Base-by-base conservation (phyloP, 2,113 vertebrate species). In the Catharus fuscescens region DNA sequence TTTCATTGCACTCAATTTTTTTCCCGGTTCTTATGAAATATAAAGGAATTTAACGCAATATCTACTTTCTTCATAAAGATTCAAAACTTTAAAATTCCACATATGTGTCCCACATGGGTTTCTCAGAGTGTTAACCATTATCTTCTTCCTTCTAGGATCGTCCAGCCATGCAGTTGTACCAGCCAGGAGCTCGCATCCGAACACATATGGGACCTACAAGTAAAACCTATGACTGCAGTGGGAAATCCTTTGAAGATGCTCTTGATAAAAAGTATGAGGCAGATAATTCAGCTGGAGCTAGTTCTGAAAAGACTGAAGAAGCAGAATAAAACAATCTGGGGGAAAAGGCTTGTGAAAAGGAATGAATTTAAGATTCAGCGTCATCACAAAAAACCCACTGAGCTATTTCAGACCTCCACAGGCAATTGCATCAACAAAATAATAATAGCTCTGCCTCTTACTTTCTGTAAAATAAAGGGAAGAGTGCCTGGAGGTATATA, bases 101-200 rank as follows among this genome's bases (percentile, higher is more conserved):
- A 2, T 38, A 8, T 5, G 18, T 77, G 24, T 70, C 69, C 50
- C 69, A 10, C 31, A 3, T 17, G 5, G 31, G 25, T 93, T 90
- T 88, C 65, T 80, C 67, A 28, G 85, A 24, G 80, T 14, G 2
- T 73, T 96, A 92, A 97, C 88, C 70, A 9, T 47, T 40, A 17
- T 91, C 81, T 97, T 61, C 86, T 96, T 95, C 70, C 94, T 77
- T 82, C 95, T 80, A 99, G 99, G 99, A 99, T 95, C 98, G 98
- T 32, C 99, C 98, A 11, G 98, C 98, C 94, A 99, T 99, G 99
- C 99, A 99, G 98, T 95, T 99, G 16, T 99, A 99, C 93, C 99
- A 99, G 96, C 98, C 99, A 20, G 98, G 99, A 65, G 97, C 98
- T 64, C 98, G 98, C 92, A 98, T 98, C 94, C 98, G 98, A 95